Conservation (phyloP, 2,797 vertebrate species). For the Trichosurus vulpecula region DNA sequence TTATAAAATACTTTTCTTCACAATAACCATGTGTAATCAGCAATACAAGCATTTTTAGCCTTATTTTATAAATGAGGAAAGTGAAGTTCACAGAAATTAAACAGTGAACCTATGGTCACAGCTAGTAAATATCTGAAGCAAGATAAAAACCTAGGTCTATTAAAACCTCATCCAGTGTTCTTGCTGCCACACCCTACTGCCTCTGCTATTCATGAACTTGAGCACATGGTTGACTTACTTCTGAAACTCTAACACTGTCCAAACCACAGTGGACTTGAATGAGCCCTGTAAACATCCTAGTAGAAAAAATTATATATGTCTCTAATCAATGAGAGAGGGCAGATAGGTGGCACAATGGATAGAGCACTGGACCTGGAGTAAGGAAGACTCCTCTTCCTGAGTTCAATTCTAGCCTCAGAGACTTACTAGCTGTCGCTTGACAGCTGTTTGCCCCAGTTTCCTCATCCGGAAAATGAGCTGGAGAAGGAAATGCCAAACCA, state of each 20-base stretch:
- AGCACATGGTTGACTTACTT: neutral
- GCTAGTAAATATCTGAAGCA: neutral
- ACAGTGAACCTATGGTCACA: neutral
- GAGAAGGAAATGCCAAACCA: neutral
- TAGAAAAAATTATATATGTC: neutral
- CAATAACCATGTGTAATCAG: neutral
- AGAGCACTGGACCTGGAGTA: neutral
- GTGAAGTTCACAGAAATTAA: conserved; percentile 10
- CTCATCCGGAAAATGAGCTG: neutral
- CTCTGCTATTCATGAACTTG: neutral
- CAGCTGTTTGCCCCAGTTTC: neutral
- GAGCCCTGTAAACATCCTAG: neutral
- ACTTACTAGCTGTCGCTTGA: neutral
- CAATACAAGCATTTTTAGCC: neutral
- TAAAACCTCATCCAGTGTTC: neutral
- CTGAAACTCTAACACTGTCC: neutral
- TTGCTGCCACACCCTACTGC: neutral
- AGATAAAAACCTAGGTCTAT: neutral
- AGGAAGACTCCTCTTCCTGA: neutral
- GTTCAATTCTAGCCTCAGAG: neutral
- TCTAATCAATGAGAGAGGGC: neutral
- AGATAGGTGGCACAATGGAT: neutral
- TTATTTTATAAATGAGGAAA: conserved; percentile 15
- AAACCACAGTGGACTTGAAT: neutral
- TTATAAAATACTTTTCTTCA: neutral